phyloP scores from a whole-genome alignment of 1,140 invertebrate genomes.

The Zaprionus capensis region DNA sequence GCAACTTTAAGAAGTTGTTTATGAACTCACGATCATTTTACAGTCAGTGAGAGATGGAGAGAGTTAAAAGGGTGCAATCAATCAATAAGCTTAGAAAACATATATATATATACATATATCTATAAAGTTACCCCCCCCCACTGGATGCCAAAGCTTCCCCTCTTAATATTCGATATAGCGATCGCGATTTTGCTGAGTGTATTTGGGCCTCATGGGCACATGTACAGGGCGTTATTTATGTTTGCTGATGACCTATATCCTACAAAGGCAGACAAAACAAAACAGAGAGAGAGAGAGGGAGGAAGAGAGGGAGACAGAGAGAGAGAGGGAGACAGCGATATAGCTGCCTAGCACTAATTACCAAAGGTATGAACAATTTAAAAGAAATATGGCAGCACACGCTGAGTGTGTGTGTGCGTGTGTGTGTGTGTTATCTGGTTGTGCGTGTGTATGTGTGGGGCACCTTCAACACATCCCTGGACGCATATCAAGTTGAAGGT shows the following conservation, averaged over 20 bases:
- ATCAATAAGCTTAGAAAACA: no score
- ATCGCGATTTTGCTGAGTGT: slow-evolving; percentile 23
- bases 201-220: slow-evolving; percentile 10
- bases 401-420: background rate
- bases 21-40: no score
- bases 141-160: background rate
- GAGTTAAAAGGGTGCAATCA: no score
- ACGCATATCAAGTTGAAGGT: slow-evolving; percentile 84
- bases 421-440: slow-evolving; percentile 35
- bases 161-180: background rate
- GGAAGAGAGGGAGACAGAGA: background rate
- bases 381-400: slow-evolving; percentile 33
- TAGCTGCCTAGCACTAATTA: slow-evolving; percentile 27
- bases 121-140: no score
- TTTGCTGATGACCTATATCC: slow-evolving; percentile 66
- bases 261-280: background rate
- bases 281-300: background rate
- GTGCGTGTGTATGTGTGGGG: slow-evolving; percentile 35
- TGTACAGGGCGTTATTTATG: slow-evolving; percentile 58
- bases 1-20: no score
- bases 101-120: no score
- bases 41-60: no score
- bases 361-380: slow-evolving; percentile 50
- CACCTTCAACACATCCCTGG: slow-evolving; percentile 83
- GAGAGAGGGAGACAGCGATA: background rate